These are phyloP conservation scores for Dorcus hopei DNA, from an alignment of 2,888 invertebrate species.

Conservation along the genomic window DNA sequence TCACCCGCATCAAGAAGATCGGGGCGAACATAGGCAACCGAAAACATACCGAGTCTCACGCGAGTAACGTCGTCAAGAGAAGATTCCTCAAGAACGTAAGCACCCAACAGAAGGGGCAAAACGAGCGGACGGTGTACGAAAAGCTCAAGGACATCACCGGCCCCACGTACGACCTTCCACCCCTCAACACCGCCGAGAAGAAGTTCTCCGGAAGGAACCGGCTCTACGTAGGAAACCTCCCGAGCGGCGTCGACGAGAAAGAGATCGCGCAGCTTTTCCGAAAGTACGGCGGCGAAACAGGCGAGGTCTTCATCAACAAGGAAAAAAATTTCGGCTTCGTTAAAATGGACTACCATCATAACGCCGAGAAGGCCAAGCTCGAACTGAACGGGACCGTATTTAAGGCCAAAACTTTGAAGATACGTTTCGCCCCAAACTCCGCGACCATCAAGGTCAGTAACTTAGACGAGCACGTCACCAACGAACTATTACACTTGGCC, in stretches of 20 bases:
- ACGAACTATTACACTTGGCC: constrained; percentile 86
- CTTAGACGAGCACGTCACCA: constrained; percentile 87
- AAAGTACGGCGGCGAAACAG: constrained; percentile 78
- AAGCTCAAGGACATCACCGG: constrained; percentile 69
- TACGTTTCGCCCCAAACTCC: constrained; percentile 93
- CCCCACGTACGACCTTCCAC: constrained; percentile 74
- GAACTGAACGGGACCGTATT: constrained; percentile 86
- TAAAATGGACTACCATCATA: constrained; percentile 86
- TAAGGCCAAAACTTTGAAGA: constrained; percentile 82
- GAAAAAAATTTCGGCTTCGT: constrained; percentile 97
- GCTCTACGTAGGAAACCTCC: constrained; percentile 89
- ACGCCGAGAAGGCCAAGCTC: constrained; percentile 92
- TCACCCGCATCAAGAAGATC: too few species aligned
- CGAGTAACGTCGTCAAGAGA: constrained; percentile 4
- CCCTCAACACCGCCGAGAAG: constrained; percentile 71
- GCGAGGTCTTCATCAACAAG: constrained; percentile 89
- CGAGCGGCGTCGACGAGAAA: constrained; percentile 82
- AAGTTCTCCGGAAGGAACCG: constrained; percentile 92
- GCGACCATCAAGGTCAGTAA: constrained; percentile 92
- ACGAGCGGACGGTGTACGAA: constrained; percentile 52
- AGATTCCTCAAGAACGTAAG: neutral
- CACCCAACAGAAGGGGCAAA: too few species aligned
- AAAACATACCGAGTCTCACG: neutral
- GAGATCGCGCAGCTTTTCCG: constrained; percentile 84
- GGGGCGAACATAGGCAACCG: too few species aligned